Evolutionary conservation across 2,113 vertebrate species (phyloP), one percentile per base, ranked within the genome.

Genomic region (Corythornis madagascariensis): DNA sequence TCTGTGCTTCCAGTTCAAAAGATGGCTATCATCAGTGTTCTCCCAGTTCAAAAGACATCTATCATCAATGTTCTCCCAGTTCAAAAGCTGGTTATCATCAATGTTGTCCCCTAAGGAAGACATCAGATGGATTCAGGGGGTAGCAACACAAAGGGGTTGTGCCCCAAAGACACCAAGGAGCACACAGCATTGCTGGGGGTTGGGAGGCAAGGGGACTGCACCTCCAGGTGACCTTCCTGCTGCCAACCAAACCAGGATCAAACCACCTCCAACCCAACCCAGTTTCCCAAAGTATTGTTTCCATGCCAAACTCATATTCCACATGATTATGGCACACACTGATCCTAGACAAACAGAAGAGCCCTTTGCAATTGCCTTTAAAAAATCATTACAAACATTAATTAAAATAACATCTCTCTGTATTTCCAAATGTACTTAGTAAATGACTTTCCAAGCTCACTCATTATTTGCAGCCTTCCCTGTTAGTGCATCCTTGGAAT

Each of bases 131-230:
- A 29, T 65, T n/a, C 50, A 75, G 55, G 9, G 45, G 50, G 7
- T 59, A 43, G 5, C 12, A 50, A 9, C 57, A 56, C 42, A 19
- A 1, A 4, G 11, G 38, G 6, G 3, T 61, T n/a, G 43, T 71
- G n/a, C 11, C n/a, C 70, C 21, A 48, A 66, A 42, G 57, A 10
- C 29, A 28, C 28, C 0, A 0, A n/a, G 76, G 26, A 67, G 19
- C 1, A 1, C 21, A 8, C 31, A 28, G 45, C 0, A 0, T 13
- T 48, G 31, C 17, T 45, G 45, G 7, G 9, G 29, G 6, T 3
- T 4, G 3, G 12, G 64, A 59, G 43, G 40, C 31, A 71, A 63
- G 22, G 31, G 35, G 42, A 70, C 14, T 38, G 65, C 38, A 24
- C 21, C 1, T 1, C 56, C 45, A 19, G 57, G 10, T 28, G 22